phyloP scores from a whole-genome alignment of 2,113 vertebrate genomes.

The Brienomyrus longianalis region DNA sequence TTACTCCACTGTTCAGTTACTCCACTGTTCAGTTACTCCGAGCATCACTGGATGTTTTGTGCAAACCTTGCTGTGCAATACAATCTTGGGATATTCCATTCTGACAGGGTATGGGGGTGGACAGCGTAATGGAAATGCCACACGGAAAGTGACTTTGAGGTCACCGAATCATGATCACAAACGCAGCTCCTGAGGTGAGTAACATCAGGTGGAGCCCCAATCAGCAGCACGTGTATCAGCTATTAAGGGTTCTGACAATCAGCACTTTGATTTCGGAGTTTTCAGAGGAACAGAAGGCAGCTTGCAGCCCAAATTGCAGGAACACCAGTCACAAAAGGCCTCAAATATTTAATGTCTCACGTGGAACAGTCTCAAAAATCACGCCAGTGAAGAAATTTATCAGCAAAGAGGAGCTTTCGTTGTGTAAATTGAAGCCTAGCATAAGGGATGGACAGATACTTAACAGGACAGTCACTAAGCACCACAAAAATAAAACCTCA shows the following conservation, averaged over 20 bases:
- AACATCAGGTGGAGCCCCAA: not conserved
- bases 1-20: not conserved
- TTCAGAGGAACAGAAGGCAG: not conserved
- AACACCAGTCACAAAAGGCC: not conserved
- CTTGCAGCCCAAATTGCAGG: not conserved
- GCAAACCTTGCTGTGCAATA: not conserved
- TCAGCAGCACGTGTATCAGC: not conserved
- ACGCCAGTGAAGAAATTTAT: not conserved
- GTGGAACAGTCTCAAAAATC: not conserved
- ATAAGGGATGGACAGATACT: not conserved
- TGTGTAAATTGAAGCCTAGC: not conserved
- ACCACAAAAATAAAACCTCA: not conserved
- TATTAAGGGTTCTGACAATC: not conserved
- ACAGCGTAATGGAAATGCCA: not conserved
- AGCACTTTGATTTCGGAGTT: not conserved
- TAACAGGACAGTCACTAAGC: not conserved
- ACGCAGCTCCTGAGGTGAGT: not conserved
- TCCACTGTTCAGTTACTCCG: not conserved
- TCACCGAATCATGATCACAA: not conserved
- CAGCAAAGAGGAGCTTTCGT: not conserved
- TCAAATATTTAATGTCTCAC: not conserved
- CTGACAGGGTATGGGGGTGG: not conserved
- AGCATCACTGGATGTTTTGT: not conserved
- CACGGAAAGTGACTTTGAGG: not conserved
- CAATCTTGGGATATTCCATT: not conserved